Base-by-base conservation (phyloP, 2,797 vertebrate species). In the Hapalemur alaotrensis region DNA sequence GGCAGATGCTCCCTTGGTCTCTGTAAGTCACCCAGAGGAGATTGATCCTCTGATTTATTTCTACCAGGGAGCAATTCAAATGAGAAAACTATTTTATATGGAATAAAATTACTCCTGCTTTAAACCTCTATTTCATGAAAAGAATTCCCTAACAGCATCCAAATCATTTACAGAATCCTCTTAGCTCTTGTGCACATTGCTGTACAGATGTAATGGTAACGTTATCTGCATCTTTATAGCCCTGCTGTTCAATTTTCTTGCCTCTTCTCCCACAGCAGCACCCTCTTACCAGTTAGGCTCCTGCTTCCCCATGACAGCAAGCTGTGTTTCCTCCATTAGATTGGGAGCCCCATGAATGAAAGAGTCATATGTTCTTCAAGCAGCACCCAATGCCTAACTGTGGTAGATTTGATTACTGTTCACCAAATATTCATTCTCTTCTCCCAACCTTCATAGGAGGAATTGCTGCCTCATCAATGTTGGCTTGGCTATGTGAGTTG, bases 41-140 rank as follows among this genome's bases (percentile, higher is more conserved):
- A 61, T 35, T 4, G 9, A 50, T 83, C 82, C 76, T 89, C n/a
- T 91, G 48, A 92, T 92, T 50, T 76, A 25, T 89, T 84, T 90
- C 80, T 92, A 43, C 28, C 46, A 78, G 79, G 14, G 43, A 94
- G 28, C n/a, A 92, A 86, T 30, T 94, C 69, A 43, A 87, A 80
- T 17, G 79, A 89, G 65, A 48, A 91, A 89, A 59, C 14, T 59
- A 81, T 82, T 91, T 93, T 83, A 86, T 1, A 41, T 0, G 52
- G 54, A 91, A 84, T 59, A 89, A 82, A 94, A 95, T 92, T 32
- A 82, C 1, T 69, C 18, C 52, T 67, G 18, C 32, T 93, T 95
- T 82, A 92, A 93, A 43, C 14, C 32, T 89, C 43, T 59, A 22
- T 57, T 92, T 95, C 65, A 78, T 61, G 14, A 82, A 79, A 85